phyloP scores from a whole-genome alignment of 2,888 invertebrate species.

The Agrochola macilenta region DNA sequence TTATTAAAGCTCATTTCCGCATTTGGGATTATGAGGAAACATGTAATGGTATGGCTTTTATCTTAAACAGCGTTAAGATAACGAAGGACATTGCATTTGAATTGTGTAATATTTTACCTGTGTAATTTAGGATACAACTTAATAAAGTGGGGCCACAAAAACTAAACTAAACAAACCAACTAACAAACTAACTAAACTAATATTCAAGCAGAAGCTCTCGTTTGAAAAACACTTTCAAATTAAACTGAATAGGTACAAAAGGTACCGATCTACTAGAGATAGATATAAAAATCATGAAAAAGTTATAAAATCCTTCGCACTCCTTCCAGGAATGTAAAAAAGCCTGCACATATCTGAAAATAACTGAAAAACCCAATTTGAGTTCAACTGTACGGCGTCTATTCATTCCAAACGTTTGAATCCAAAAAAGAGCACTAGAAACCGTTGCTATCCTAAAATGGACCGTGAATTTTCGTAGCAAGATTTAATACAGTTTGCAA shows the following conservation, averaged over 20 bases:
- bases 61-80: conserved; percentile 30
- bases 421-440: conserved; percentile 52
- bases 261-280: no score
- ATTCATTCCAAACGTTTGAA: conserved; percentile 64
- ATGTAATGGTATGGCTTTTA: conserved; percentile 29
- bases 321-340: conserved; percentile 26
- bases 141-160: neutral
- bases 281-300: neutral
- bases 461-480: conserved; percentile 33
- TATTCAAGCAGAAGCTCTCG: no score
- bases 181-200: no score
- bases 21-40: conserved; percentile 34
- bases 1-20: conserved; percentile 48
- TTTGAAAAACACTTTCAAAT: neutral
- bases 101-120: neutral
- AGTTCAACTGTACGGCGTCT: conserved; percentile 50
- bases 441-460: conserved; percentile 46
- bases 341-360: conserved; percentile 50
- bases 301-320: conserved; percentile 24
- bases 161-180: no score
- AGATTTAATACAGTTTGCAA: conserved; percentile 52
- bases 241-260: neutral
- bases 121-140: neutral
- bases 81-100: neutral
- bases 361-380: conserved; percentile 60